Percentiles rank a stretch among this genome's conserved stretches.
These are phyloP conservation scores for Anableps anableps DNA, from an alignment of 2,797 vertebrate species.

Conservation along the genomic window DNA sequence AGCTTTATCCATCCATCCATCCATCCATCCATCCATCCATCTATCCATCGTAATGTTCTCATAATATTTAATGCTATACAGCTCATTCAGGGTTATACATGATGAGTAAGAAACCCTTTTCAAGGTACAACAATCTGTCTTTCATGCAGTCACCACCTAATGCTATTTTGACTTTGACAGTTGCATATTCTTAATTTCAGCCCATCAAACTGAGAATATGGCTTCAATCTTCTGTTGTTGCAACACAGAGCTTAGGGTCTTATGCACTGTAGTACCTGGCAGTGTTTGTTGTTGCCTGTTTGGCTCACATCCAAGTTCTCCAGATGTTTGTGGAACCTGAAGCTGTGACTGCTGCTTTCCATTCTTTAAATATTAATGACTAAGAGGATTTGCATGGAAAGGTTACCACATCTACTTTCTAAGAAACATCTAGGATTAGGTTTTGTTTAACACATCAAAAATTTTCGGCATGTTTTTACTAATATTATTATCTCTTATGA, in stretches of 20 bases:
- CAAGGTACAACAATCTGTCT: too few species aligned
- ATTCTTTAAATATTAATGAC: conserved; percentile 52
- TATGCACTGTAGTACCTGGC: conserved; percentile 16
- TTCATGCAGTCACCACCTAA: too few species aligned
- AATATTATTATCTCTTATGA: background rate
- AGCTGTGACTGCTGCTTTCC: conserved; percentile 58
- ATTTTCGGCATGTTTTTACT: background rate
- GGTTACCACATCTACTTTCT: background rate
- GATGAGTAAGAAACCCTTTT: background rate
- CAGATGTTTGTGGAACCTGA: conserved; percentile 63
- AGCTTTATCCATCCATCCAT: too few species aligned
- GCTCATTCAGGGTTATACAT: background rate
- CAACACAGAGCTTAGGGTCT: conserved; percentile 10
- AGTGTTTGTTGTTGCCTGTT: conserved; percentile 33
- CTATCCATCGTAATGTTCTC: too few species aligned
- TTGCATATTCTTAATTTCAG: background rate
- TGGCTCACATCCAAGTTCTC: conserved; percentile 59
- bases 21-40: too few species aligned
- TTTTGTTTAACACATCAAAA: background rate
- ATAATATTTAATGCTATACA: too few species aligned
- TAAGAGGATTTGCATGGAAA: conserved; percentile 32
- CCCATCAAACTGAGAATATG: background rate
- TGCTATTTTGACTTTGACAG: too few species aligned
- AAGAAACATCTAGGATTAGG: background rate
- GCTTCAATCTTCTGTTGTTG: background rate